Base-by-base conservation (phyloP, 2,797 vertebrate species). In the Lepidocolaptes lacrymiger region DNA sequence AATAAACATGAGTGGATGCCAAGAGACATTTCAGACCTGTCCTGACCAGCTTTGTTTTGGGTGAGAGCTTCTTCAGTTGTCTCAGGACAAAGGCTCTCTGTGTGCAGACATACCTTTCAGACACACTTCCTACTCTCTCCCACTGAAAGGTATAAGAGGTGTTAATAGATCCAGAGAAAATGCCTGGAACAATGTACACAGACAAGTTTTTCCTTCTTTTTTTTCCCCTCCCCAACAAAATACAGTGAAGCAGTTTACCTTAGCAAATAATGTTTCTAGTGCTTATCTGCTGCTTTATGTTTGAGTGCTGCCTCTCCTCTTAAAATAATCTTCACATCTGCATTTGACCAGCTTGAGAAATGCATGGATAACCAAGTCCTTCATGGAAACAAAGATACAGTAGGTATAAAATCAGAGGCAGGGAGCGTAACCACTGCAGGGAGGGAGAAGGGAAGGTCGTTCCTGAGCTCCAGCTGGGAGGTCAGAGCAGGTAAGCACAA, bases 11-110 rank as follows among this genome's bases (percentile, higher is more conserved):
- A 81, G 32, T 14, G 0, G 2, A 74, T 3, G 52, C 87, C 88
- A 94, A 77, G 41, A 81, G 55, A 73, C 22, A 39, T 66, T 91
- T 92, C 68, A 86, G 61, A 79, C 85, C 77, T 93, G 94, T 46
- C 63, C 83, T 56, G 63, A 81, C 82, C 88, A 94, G 94, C 58
- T 58, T 90, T 76, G 48, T 13, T 44, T 84, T 44, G 43, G 44
- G 52, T 48, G 36, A 71, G 32, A 43, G 52, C 63, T 81, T 78
- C 88, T 63, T 37, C 88, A 84, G 23, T 1, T 88, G 76, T 88
- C 78, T 72, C 39, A 14, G 67, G 88, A 92, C 74, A 94, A 95
- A 96, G 69, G 63, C 51, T 41, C 26, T 55, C 73, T 93, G 43
- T 85, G 20, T 28, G 39, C 1, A 83, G 78, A 89, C 62, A 74